Percentiles rank a stretch among this genome's conserved stretches.
These are phyloP conservation scores for Hyles lineata DNA, from an alignment of 2,888 invertebrate species.

Conservation along the genomic window DNA sequence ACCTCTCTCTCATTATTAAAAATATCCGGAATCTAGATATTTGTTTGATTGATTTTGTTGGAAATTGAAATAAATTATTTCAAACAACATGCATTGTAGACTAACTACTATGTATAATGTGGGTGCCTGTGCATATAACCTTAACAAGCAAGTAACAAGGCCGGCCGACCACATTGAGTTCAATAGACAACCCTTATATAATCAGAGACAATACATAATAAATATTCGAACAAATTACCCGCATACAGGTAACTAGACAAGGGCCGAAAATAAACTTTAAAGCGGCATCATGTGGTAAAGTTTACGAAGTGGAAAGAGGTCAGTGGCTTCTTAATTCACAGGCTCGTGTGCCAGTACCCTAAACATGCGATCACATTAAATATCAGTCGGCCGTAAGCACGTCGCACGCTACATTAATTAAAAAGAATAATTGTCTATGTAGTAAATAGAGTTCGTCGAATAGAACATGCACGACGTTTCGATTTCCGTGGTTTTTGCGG, in stretches of 20 bases:
- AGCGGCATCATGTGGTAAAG: slow-evolving; percentile 16
- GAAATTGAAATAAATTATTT: no score
- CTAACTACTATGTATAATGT: neutral
- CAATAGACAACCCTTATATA: neutral
- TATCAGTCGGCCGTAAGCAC: slow-evolving; percentile 21
- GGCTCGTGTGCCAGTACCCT: slow-evolving; percentile 39
- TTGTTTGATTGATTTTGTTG: no score
- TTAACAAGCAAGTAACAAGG: neutral
- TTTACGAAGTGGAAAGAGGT: slow-evolving; percentile 39
- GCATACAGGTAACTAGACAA: slow-evolving; percentile 12
- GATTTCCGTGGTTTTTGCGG: slow-evolving; percentile 35
- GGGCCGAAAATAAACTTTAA: slow-evolving; percentile 18
- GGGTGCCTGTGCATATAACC: neutral
- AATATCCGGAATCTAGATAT: no score
- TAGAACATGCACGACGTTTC: slow-evolving; percentile 14
- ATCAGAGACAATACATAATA: neutral
- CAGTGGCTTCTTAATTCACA: slow-evolving; percentile 45
- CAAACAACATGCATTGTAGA: no score
- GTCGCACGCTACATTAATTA: slow-evolving; percentile 27
- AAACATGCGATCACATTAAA: slow-evolving; percentile 39
- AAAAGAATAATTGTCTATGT: slow-evolving; percentile 13
- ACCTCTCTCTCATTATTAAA: no score
- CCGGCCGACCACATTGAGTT: neutral
- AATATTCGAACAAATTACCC: neutral
- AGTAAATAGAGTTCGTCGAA: slow-evolving; percentile 17